These are phyloP conservation scores for Helleia helle DNA, from an alignment of 2,888 invertebrate species.

Conservation along the genomic window DNA sequence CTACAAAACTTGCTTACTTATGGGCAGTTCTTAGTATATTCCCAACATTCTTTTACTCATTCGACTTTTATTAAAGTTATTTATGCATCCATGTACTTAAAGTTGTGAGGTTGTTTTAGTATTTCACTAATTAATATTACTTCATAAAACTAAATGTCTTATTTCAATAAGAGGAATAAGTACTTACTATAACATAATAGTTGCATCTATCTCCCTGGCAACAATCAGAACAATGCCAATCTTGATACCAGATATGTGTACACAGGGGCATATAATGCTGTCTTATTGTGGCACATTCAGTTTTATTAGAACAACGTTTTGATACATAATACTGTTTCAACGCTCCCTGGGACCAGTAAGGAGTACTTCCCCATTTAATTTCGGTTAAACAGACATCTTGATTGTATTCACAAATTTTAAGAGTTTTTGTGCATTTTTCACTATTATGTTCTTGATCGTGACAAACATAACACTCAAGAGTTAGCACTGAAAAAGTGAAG, in stretches of 20 bases:
- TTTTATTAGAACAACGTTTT: constrained; percentile 89
- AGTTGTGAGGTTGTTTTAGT: too few species aligned
- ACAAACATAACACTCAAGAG: constrained; percentile 96
- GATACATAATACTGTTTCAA: constrained; percentile 95
- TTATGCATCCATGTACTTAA: too few species aligned
- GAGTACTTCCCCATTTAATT: constrained; percentile 96
- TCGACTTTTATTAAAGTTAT: too few species aligned
- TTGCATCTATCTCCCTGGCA: constrained; percentile 97
- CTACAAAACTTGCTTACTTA: too few species aligned
- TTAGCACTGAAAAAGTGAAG: constrained; percentile 69
- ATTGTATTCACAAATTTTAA: constrained; percentile 90
- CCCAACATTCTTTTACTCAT: too few species aligned
- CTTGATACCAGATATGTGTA: constrained; percentile 95
- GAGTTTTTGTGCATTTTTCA: constrained; percentile 93
- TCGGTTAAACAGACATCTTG: constrained; percentile 92
- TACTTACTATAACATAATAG: constrained; percentile 93
- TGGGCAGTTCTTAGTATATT: too few species aligned
- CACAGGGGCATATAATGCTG: constrained; percentile 83
- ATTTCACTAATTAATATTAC: too few species aligned
- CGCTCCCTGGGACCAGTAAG: constrained; percentile 95
- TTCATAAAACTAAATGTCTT: too few species aligned
- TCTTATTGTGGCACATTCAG: constrained; percentile 82
- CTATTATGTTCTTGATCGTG: constrained; percentile 92
- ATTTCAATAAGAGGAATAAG: too few species aligned
- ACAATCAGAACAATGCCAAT: constrained; percentile 97